Base-by-base conservation (phyloP, 2,113 vertebrate genomes). In the Tenebrosternarchus preto region DNA sequence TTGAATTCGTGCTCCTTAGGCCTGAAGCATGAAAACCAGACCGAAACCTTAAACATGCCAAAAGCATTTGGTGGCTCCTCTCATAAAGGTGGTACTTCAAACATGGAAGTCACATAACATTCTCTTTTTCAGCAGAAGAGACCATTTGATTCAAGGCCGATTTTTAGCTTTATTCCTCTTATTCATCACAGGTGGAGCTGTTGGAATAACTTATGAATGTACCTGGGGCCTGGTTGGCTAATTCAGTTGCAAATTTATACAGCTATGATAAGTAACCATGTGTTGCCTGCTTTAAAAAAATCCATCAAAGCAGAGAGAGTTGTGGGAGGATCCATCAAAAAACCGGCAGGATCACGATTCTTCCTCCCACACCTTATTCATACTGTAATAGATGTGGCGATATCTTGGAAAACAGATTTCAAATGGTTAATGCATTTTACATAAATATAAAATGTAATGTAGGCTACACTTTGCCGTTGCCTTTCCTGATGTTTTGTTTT, bases 201-300 rank as follows among this genome's bases (percentile, higher is more conserved):
- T 61, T 61, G 25, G 15, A 77, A 77, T 69, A 74, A 78, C 60
- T 57, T 56, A 50, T 53, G 67, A 76, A 66, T 71, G 79, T 74
- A 73, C 39, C 59, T 46, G 50, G 64, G 81, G 60, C 59, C 33
- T 80, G 25, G 25, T 25, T 55, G 29, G 72, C 69, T 84, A 75
- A 85, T 82, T 85, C 67, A 71, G 53, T 63, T 82, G 76, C 77
- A 83, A 79, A 83, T 80, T 9, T 81, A 83, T 81, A 68, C 75
- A 68, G 60, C 61, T 61, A 9, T 69, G 75, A 69, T 64, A 73
- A 60, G 59, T 73, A 81, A 68, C 79, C 78, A 80, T 82, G 80
- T 79, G 73, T 76, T 73, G 31, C 68, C 76, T 69, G 50, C 59
- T 53, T 27, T n/a, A n/a, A 68, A 61, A 76, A 57, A 55, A 82